phyloP scores from a whole-genome alignment of 1,140 invertebrate species.

The Habropoda laboriosa region DNA sequence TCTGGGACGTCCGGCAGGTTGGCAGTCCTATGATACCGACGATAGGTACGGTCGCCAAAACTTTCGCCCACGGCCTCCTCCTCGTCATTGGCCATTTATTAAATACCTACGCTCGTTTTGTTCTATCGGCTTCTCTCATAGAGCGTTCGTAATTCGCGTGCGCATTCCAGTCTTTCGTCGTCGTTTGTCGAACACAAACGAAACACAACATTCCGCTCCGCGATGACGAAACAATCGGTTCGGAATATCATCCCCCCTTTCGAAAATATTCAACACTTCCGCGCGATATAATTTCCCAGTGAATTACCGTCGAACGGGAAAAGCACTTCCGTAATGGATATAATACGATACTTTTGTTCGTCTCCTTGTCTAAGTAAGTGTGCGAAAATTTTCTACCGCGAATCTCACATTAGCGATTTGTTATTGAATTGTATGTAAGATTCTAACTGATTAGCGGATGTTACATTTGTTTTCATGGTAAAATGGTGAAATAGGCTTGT shows the following conservation, averaged over 20 bases:
- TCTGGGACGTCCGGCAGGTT: background rate
- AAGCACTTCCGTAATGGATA: background rate
- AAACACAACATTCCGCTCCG: background rate
- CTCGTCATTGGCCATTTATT: slow-evolving; percentile 17
- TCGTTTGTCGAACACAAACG: background rate
- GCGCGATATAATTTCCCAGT: too few species aligned
- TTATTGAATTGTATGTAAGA: too few species aligned
- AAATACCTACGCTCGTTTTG: slow-evolving; percentile 36
- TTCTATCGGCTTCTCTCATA: background rate
- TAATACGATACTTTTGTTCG: slow-evolving; percentile 15
- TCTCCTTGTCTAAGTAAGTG: slow-evolving; percentile 14
- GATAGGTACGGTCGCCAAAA: slow-evolving; percentile 26
- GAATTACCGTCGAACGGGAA: background rate
- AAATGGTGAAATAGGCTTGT: background rate
- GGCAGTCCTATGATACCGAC: background rate
- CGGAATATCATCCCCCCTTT: background rate
- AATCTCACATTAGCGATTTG: background rate
- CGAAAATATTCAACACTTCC: background rate
- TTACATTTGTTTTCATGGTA: background rate
- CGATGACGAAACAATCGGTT: background rate
- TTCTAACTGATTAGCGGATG: background rate
- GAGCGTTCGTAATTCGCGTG: background rate
- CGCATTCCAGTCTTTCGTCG: background rate
- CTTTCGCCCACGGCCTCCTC: slow-evolving; percentile 22
- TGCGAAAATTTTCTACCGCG: background rate